Evolutionary conservation across 2,888 invertebrate genomes (phyloP), one percentile per base, ranked within the genome.

Genomic region (Caenorhabditis sp.): DNA sequence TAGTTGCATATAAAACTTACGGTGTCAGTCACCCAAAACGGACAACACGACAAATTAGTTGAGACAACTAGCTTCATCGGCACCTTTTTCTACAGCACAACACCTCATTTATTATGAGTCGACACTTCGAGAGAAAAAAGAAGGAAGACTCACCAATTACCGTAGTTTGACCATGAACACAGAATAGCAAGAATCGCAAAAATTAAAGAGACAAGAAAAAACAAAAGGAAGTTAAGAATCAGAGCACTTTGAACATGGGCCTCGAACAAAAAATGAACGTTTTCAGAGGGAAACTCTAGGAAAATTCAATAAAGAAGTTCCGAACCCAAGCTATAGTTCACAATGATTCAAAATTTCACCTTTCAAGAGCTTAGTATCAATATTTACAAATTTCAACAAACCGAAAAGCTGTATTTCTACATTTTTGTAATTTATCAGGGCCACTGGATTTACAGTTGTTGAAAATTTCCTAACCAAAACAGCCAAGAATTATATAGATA

Each of bases 21-120:
- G 66, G 66, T 70, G 70, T 67, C 66, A 67, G 50, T 67, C 56
- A 56, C 59, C 49, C 64, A 52, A 52, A 20, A 52, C 23, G 21
- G 23, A 20, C n/a, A 52, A 52, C 52, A 52, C 21, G 23, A 52
- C 52, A 52, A 52, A 52, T 52, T 52, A 43, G 52, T 23, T 23
- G 56, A 25, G 56, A 66, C 66, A 70, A 70, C 66, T 70, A 70
- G 70, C 70, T 67, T 70, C 70, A 63, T 70, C 66, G 63, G 52
- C 59, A 59, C 17, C 61, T 57, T 57, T 43, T 63, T 59, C 10
- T 31, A 31, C 31, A 31, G 25, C 62, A 20, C 43, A 66, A 65
- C 67, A 59, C 66, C 70, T 70, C 70, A 70, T 70, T 70, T 70
- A 70, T 66, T 70, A 70, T 70, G 70, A 70, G 66, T 43, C 17